A percentile compares a stretch with the other conserved stretches of the same genome.
Evolutionary conservation across 2,797 vertebrate genomes (phyloP).

Genomic region (Pipistrellus kuhlii): DNA sequence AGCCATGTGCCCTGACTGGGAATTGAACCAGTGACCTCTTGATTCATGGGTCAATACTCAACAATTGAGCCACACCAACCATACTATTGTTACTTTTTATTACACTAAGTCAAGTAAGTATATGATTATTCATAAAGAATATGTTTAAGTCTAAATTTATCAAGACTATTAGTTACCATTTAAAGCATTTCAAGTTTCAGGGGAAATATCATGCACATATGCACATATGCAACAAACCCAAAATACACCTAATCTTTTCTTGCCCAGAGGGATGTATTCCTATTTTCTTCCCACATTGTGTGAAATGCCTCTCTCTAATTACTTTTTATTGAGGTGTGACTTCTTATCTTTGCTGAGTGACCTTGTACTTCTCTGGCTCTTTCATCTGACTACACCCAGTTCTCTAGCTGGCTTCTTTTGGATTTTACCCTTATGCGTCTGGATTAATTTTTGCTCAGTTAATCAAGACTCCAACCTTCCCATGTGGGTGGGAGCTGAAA

Average conservation of each 20-base stretch:
- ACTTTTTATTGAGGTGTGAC: neutral
- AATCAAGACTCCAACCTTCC: slow-evolving; percentile 35
- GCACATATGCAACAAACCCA: neutral
- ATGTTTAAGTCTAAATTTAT: neutral
- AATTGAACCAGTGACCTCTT: too few species aligned
- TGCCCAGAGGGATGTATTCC: neutral
- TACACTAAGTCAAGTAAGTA: neutral
- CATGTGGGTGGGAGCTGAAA: neutral
- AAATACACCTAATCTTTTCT: neutral
- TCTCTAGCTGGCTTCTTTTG: slow-evolving; percentile 54
- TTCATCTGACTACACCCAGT: slow-evolving; percentile 32
- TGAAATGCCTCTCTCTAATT: slow-evolving; percentile 1
- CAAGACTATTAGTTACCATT: neutral
- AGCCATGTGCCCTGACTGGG: too few species aligned
- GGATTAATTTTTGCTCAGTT: slow-evolving; percentile 34
- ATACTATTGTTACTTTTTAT: neutral
- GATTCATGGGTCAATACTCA: too few species aligned
- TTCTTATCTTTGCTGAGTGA: neutral
- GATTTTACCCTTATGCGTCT: neutral
- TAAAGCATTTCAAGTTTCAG: neutral
- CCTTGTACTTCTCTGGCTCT: neutral
- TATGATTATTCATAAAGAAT: slow-evolving; percentile 14
- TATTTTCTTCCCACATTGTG: neutral
- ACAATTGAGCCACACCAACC: too few species aligned
- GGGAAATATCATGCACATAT: neutral